phyloP scores from a whole-genome alignment of 2,797 vertebrate genomes.

The Aulostomus chinensis region DNA sequence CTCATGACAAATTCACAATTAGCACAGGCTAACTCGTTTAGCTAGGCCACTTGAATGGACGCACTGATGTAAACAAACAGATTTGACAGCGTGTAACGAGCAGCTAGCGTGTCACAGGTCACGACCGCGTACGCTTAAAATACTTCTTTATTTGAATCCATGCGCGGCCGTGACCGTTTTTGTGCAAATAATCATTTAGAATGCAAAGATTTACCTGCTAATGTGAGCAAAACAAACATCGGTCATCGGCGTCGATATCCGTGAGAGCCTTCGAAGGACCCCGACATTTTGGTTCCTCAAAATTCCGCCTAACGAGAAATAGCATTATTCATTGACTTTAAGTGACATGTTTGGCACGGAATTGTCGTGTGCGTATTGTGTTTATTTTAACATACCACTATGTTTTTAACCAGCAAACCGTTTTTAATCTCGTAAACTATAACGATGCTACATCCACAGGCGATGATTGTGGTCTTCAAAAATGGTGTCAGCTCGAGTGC shows the following conservation, averaged over 20 bases:
- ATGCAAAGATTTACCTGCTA: constrained; percentile 66
- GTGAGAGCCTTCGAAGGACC: constrained; percentile 64
- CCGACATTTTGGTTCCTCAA: background rate
- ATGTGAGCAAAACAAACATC: constrained; percentile 75
- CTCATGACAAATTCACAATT: constrained; percentile 14
- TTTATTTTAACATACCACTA: no score
- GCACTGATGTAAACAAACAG: constrained; percentile 56
- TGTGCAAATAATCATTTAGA: background rate
- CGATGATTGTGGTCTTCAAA: no score
- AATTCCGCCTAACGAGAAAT: constrained; percentile 51
- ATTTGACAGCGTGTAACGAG: constrained; percentile 4
- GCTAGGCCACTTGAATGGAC: constrained; percentile 33
- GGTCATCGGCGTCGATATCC: constrained; percentile 59
- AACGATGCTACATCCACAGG: no score
- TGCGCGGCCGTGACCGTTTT: rapidly evolving
- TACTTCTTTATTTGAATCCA: rapidly evolving
- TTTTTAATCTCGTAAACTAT: no score
- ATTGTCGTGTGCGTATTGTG: no score
- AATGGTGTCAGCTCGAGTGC: no score
- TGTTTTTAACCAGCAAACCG: no score
- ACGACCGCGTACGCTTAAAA: rapidly evolving
- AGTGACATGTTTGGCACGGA: no score
- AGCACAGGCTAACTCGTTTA: constrained; percentile 31
- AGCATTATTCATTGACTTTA: rapidly evolving
- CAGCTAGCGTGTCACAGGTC: background rate